Percentiles rank a stretch among this genome's conserved stretches.
phyloP scores from a whole-genome alignment of 2,888 invertebrate species.

The Prenolepis imparis region DNA sequence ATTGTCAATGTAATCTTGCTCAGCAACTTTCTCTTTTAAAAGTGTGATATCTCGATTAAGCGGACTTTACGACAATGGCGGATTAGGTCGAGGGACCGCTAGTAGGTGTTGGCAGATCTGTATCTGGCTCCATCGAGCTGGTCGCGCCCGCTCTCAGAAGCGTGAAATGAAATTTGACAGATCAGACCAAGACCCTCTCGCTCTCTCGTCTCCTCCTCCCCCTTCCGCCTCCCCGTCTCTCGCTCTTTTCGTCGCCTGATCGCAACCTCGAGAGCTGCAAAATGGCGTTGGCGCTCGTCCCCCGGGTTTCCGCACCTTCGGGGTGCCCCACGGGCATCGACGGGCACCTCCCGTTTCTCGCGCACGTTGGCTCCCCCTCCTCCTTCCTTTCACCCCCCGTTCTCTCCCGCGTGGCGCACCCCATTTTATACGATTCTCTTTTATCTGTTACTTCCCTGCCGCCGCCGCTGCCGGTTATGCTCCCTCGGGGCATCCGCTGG shows the following conservation, averaged over 20 bases:
- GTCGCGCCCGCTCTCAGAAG: conserved; percentile 78
- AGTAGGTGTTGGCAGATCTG: conserved; percentile 77
- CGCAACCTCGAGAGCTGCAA: conserved; percentile 67
- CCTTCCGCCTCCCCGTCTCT: conserved; percentile 20
- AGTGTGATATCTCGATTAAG: conserved; percentile 50
- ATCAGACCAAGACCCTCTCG: conserved; percentile 78
- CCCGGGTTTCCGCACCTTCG: conserved; percentile 77
- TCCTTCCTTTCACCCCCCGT: neutral
- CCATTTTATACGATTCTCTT: conserved; percentile 86
- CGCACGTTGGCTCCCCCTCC: too few species aligned
- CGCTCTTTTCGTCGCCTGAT: conserved; percentile 48
- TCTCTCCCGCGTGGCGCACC: conserved; percentile 74
- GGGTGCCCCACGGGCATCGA: conserved; percentile 81
- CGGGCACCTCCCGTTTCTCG: conserved; percentile 61
- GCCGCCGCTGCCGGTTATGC: conserved; percentile 70
- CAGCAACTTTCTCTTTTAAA: conserved; percentile 8
- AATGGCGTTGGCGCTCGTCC: conserved; percentile 77
- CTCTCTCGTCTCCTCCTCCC: conserved; percentile 44
- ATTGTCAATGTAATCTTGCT: neutral
- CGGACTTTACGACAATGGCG: conserved; percentile 43
- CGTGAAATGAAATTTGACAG: conserved; percentile 86
- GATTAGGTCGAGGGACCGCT: conserved; percentile 29
- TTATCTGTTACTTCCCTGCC: conserved; percentile 84
- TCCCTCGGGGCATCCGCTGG: conserved; percentile 84
- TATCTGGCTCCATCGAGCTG: conserved; percentile 72